Percentiles rank a stretch among this genome's conserved stretches.
Evolutionary conservation across 2,888 invertebrate genomes (phyloP).

Genomic region (Eurytoma adleriae): DNA sequence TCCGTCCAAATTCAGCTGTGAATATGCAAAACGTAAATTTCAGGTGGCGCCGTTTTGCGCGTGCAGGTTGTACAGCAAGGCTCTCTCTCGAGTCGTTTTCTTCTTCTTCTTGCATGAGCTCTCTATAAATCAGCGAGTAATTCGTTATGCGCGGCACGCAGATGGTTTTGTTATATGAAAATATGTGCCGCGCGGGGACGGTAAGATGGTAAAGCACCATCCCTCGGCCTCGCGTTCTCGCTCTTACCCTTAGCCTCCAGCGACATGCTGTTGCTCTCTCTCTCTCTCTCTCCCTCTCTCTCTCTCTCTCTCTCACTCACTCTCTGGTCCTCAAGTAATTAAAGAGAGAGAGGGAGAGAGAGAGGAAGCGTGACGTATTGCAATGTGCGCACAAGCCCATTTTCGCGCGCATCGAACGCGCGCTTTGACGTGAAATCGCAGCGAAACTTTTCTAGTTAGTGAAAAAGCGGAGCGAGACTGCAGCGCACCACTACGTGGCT

Average conservation of each 20-base stretch:
- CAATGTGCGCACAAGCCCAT: constrained; percentile 58
- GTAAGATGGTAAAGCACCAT: constrained; percentile 75
- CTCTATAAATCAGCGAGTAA: constrained; percentile 76
- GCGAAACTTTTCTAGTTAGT: constrained; percentile 56
- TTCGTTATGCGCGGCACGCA: constrained; percentile 76
- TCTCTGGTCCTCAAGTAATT: constrained; percentile 9
- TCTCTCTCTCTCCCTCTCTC: constrained; percentile 53
- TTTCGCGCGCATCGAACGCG: constrained; percentile 46
- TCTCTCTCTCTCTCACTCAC: constrained; percentile 63
- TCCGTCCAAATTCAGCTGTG: neutral
- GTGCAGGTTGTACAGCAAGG: constrained; percentile 5
- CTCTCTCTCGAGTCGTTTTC: constrained; percentile 41
- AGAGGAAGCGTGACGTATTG: constrained; percentile 69
- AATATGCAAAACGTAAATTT: constrained; percentile 38
- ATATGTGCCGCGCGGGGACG: constrained; percentile 75
- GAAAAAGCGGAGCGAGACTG: constrained; percentile 42
- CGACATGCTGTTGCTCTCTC: constrained; percentile 45
- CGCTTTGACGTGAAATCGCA: constrained; percentile 46
- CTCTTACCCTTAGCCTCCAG: constrained; percentile 24
- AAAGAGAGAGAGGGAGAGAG: constrained; percentile 63
- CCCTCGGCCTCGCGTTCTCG: constrained; percentile 71
- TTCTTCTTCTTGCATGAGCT: constrained; percentile 57
- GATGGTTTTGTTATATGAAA: constrained; percentile 77
- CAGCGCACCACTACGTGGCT: neutral
- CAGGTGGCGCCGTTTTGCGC: constrained; percentile 14